Base-by-base conservation (phyloP, 2,888 invertebrate species). In the Sepioteuthis lessoniana region DNA sequence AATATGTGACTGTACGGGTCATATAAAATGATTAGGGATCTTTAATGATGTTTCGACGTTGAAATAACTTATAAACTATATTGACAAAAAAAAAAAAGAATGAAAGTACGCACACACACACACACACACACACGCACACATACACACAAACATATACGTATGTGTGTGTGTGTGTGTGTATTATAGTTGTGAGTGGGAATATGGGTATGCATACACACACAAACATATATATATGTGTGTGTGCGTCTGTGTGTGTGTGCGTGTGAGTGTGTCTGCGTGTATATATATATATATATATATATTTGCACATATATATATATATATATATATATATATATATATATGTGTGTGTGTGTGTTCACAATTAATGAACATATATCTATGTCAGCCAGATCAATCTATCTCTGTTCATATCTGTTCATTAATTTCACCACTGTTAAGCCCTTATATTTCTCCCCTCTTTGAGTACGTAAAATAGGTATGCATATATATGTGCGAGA, bases 251-350 rank as follows among this genome's bases (percentile, higher is more conserved):
- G 8, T 60, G 1, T 60, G 8, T 60, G 8, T 60, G 8, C 28
- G 28, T 28, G 28, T 31, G 28, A 4, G 60, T 31, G 55, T 55
- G 55, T 55, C 4, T 55, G 55, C 16, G 0, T 47, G 47, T 47
- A 3, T 47, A 21, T 47, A 2, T 47, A 21, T 47, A 2, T 8
- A 21, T 47, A 21, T 47, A 16, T 47, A 21, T 50, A 16, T 16
- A 19, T 19, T 50, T 50, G 3, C 21, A 42, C 42, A 42, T 42
- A 5, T 76, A 76, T 76, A 76, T 76, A 76, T 76, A 76, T 76
- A n/a, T 76, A n/a, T 76, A n/a, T 76, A n/a, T 76, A 76, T 76
- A n/a, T 76, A n/a, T 76, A 76, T 76, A n/a, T 76, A 76, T 76
- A 76, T 76, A 76, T 76, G 28, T 76, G 8, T 28, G 28, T 76